Evolutionary conservation across 2,113 vertebrate genomes (phyloP), one percentile per base, ranked within the genome.

Genomic region (Tetrao urogallus): DNA sequence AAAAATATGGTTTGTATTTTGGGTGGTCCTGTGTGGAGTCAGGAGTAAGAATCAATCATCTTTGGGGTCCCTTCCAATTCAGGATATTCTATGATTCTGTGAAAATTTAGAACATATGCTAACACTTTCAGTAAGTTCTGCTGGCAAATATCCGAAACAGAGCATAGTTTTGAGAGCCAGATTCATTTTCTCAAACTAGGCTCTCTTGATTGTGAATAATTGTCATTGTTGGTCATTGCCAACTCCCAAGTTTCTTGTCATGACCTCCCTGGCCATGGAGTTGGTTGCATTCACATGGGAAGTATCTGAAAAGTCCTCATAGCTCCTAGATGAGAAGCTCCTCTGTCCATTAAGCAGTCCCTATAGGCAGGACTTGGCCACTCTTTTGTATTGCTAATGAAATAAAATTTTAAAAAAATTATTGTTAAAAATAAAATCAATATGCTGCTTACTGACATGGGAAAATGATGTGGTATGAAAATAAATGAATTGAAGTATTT

Each of bases 401-500:
- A 74, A 65, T 72, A 28, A 52, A 79, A 61, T 67, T 60, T 18
- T 40, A 1, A 21, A 57, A 80, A 78, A 6, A 3, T 73, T 50
- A 48, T 70, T 63, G 8, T 50, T 66, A 54, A 64, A 24, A 86
- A 45, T 66, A 82, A 78, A 32, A 70, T 74, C 79, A 74, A 72
- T 48, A 16, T 75, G 48, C 3, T 67, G 40, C 52, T 9, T 56
- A 60, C 24, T 88, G 78, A 61, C 45, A 82, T 2, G 10, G 34
- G 7, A 69, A 89, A 94, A 82, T 69, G 22, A 90, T 0, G 0
- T 38, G 22, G 19, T 47, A 90, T 90, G 75, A 94, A 96, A 94
- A 95, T 90, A 74, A 97, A 96, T 88, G 60, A 92, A 88, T 13
- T 40, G 73, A 24, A 60, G 76, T 93, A 87, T 86, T 93, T 90